A percentile compares a stretch with the other conserved stretches of the same genome.
phyloP scores from a whole-genome alignment of 2,113 vertebrate genomes.

The Burhinus bistriatus region DNA sequence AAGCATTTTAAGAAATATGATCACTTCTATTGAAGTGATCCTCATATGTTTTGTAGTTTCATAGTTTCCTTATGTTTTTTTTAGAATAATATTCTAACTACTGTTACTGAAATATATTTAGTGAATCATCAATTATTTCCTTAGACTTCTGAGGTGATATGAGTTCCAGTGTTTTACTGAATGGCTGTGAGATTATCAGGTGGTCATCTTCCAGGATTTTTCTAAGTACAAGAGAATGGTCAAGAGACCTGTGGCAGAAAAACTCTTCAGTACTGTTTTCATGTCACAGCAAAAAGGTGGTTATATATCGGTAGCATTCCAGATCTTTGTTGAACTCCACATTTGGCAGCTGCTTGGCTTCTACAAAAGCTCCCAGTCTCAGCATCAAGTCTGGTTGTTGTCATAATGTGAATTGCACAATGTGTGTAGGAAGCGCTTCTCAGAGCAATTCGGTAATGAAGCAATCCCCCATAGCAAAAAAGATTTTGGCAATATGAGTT shows the following conservation, averaged over 20 bases:
- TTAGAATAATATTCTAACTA: neutral
- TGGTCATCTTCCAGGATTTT: neutral
- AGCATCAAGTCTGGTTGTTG: neutral
- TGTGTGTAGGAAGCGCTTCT: neutral
- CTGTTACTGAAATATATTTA: neutral
- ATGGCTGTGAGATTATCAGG: neutral
- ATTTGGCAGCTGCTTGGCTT: neutral
- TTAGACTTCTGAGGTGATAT: neutral
- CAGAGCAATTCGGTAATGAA: neutral
- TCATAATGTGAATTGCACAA: neutral
- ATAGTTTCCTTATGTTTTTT: neutral
- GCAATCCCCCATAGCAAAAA: neutral
- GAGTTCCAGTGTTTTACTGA: neutral
- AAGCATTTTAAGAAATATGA: constrained; percentile 21
- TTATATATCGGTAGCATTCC: neutral
- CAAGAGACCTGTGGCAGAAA: neutral
- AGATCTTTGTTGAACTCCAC: neutral
- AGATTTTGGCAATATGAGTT: neutral
- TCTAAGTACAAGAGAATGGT: neutral
- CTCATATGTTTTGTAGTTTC: too few relatives aligned
- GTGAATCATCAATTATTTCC: neutral
- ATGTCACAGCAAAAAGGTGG: neutral
- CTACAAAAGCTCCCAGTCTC: neutral
- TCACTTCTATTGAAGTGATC: neutral
- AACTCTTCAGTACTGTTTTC: neutral